Base-by-base conservation (phyloP, 2,113 vertebrate species). In the Xenopus laevis region DNA sequence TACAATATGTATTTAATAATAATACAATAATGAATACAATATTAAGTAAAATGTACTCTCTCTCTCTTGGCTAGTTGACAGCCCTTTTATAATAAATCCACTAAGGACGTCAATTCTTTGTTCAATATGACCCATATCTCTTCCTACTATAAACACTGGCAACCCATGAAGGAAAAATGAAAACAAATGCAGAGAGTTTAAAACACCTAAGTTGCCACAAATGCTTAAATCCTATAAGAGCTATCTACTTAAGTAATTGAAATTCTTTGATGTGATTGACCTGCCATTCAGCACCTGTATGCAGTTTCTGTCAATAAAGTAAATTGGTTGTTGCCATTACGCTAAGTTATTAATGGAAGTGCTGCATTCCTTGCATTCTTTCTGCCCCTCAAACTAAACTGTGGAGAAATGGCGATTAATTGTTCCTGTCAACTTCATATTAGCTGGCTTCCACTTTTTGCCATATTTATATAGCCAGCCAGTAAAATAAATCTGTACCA, bases 311-410 rank as follows among this genome's bases (percentile, higher is more conserved):
- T 85, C 85, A 86, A 86, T 80, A 82, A 71, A 77, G 0, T 80
- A 80, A 81, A 78, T 66, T 76, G 78, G 76, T 71, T 83, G 79
- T 82, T 83, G 27, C 20, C 80, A 60, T 82, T 85, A 79, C 67
- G 45, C 72, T 84, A 65, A 81, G 80, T 86, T 86, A 87, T 88
- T 86, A 84, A 82, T 87, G 87, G 91, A 84, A 88, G 86, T 78
- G 60, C 4, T 2, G 68, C 46, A 82, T 86, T 87, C 84, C 83
- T 85, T 81, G 77, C 81, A 86, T 90, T 89, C 87, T 79, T 80
- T 55, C 55, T 81, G 72, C 65, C 83, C 82, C 79, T 82, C 80
- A 85, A 82, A 80, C 77, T 79, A 68, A 1, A 74, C 74, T 72
- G 80, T 78, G 81, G 81, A 84, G 83, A 79, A 80, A 75, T 68